Conservation (phyloP, 2,888 invertebrate genomes). For the Linnaemya tessellans region DNA sequence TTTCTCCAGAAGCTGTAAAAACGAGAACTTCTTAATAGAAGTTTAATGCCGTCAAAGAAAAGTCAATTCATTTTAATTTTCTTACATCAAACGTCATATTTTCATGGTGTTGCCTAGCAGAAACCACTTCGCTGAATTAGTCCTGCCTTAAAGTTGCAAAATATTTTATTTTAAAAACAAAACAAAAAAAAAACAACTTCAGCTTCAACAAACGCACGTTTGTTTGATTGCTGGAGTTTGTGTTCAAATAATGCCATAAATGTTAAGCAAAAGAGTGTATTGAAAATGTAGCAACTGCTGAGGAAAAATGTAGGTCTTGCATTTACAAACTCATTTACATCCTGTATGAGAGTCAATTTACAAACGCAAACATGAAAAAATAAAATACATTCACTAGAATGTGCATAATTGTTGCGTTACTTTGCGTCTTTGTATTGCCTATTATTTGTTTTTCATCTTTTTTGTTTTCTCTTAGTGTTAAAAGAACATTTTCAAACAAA, state of each 20-base stretch:
- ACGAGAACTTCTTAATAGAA: not conserved
- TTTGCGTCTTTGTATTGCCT: not conserved
- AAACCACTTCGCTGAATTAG: not conserved
- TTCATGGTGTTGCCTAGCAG: not conserved
- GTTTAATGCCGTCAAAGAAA: too few species aligned
- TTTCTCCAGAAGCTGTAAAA: not conserved
- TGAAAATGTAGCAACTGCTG: conserved; percentile 1
- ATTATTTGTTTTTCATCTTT: not conserved
- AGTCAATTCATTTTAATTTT: not conserved
- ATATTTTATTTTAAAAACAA: conserved; percentile 2
- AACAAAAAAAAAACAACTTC: conserved; percentile 21
- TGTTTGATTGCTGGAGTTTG: conserved; percentile 22
- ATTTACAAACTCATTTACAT: conserved; percentile 19
- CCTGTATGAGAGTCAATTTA: conserved; percentile 8
- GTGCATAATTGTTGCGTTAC: conserved; percentile 20
- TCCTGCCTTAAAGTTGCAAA: not conserved
- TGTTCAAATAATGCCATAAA: conserved; percentile 19
- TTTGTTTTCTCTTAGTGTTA: not conserved
- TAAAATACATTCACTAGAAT: conserved; percentile 14
- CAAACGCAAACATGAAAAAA: conserved; percentile 2
- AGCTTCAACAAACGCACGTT: conserved; percentile 1
- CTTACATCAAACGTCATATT: not conserved
- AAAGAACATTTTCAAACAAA: conserved; percentile 5
- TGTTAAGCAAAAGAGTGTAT: not conserved
- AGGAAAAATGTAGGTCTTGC: conserved; percentile 38